These are phyloP conservation scores for Nipponia nippon DNA, from an alignment of 2,113 vertebrate genomes.

Conservation along the genomic window DNA sequence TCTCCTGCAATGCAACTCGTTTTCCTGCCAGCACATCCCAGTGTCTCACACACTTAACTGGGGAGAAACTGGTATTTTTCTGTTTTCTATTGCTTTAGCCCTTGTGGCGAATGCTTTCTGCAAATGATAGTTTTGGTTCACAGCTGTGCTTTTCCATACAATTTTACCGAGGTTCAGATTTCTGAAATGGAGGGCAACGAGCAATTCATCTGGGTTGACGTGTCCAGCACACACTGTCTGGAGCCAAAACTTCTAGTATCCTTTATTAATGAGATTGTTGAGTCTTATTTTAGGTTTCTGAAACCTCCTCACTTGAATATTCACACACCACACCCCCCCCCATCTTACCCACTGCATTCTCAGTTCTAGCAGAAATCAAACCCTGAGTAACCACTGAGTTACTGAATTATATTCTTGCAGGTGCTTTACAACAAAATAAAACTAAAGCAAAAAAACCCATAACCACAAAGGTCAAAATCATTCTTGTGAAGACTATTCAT, in stretches of 20 bases:
- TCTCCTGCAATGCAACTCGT: not conserved
- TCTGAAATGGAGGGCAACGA: not conserved
- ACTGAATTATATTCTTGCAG: not conserved
- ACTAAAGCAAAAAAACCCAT: not conserved
- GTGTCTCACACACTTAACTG: not conserved
- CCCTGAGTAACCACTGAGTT: not conserved
- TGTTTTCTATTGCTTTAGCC: not conserved
- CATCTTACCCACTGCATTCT: not conserved
- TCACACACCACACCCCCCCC: rapidly evolving
- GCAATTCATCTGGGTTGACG: not conserved
- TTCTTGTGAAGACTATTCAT: not conserved
- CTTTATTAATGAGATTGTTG: not conserved
- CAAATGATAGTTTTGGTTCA: not conserved
- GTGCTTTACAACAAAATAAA: not conserved
- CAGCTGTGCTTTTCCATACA: not conserved
- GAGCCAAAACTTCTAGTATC: not conserved
- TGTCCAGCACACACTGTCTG: not conserved
- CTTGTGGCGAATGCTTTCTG: not conserved
- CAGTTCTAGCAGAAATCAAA: not conserved
- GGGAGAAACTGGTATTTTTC: not conserved
- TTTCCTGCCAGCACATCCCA: not conserved
- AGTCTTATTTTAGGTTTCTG: not conserved
- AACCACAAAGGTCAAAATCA: not conserved
- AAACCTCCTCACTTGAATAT: not conserved
- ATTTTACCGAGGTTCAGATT: not conserved